Conservation (phyloP, 1,140 invertebrate genomes). For the Mactra quadrangularis region DNA sequence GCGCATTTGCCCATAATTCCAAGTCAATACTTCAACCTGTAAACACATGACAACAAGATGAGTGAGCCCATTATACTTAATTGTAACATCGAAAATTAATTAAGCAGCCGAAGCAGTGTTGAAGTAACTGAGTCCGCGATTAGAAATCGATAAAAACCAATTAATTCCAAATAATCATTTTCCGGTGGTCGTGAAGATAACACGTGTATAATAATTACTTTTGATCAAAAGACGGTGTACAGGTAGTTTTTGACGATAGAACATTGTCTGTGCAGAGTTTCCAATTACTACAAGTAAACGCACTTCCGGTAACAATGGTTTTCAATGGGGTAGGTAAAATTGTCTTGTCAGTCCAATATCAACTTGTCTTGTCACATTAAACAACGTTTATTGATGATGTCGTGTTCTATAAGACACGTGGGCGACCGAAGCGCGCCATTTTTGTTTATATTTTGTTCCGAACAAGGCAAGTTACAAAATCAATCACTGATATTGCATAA, state of each 20-base stretch:
- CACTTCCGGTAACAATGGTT: neutral
- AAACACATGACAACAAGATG: conserved; percentile 14
- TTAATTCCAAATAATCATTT: conserved; percentile 52
- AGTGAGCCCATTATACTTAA: conserved; percentile 21
- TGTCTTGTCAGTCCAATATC: too few species aligned
- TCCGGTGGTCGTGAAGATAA: conserved; percentile 33
- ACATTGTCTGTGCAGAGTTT: neutral
- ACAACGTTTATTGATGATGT: too few species aligned
- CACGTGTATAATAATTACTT: conserved; percentile 37
- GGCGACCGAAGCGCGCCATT: too few species aligned
- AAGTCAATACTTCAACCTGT: neutral
- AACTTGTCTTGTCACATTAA: too few species aligned
- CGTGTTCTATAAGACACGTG: too few species aligned
- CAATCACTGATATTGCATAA: too few species aligned
- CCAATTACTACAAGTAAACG: neutral
- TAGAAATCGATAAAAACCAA: conserved; percentile 47
- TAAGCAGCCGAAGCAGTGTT: neutral
- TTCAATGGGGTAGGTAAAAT: too few species aligned
- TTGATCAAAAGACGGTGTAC: conserved; percentile 22
- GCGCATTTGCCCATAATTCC: neutral
- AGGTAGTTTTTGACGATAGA: neutral
- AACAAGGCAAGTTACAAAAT: too few species aligned
- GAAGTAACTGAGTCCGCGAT: conserved; percentile 4
- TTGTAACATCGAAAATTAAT: conserved; percentile 48
- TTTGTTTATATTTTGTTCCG: too few species aligned